These are phyloP conservation scores for Drosophila quadrilineata DNA, from an alignment of 1,140 invertebrate species.

Conservation along the genomic window DNA sequence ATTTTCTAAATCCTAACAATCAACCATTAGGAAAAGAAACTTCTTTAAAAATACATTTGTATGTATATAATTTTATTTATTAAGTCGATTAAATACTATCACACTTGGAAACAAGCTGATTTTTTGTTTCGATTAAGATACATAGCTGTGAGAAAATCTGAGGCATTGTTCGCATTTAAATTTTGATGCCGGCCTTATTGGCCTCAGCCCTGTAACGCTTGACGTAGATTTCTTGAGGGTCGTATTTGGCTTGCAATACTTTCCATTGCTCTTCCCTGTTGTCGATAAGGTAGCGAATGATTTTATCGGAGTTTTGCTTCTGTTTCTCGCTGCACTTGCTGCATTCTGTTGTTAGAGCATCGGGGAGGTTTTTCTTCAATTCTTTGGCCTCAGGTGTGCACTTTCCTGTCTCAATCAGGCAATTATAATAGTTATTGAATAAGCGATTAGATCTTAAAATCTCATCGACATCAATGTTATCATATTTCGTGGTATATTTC, in stretches of 20 bases:
- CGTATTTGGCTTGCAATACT: constrained; percentile 83
- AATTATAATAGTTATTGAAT: constrained; percentile 86
- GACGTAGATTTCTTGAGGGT: constrained; percentile 84
- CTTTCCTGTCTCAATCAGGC: constrained; percentile 85
- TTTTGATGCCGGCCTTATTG: constrained; percentile 55
- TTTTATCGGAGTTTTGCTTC: constrained; percentile 82
- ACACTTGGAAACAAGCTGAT: too few species aligned
- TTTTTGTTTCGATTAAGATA: too few species aligned
- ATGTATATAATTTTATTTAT: too few species aligned
- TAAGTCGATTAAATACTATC: too few species aligned
- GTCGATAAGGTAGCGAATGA: constrained; percentile 83
- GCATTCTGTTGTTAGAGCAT: constrained; percentile 85
- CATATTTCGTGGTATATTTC: constrained; percentile 88
- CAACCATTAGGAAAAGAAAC: too few species aligned
- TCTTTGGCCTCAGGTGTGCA: constrained; percentile 88
- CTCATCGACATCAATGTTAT: constrained; percentile 87
- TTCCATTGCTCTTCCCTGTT: constrained; percentile 84
- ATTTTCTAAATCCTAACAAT: too few species aligned
- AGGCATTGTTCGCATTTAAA: too few species aligned
- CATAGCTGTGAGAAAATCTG: too few species aligned
- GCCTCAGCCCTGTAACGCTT: constrained; percentile 84
- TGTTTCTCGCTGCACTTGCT: constrained; percentile 85
- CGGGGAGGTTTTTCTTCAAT: constrained; percentile 86
- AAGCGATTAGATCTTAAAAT: constrained; percentile 86
- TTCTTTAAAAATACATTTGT: too few species aligned